Evolutionary conservation across 2,797 vertebrate genomes (phyloP), one percentile per base, ranked within the genome.

Genomic region (Chaunax sp.): DNA sequence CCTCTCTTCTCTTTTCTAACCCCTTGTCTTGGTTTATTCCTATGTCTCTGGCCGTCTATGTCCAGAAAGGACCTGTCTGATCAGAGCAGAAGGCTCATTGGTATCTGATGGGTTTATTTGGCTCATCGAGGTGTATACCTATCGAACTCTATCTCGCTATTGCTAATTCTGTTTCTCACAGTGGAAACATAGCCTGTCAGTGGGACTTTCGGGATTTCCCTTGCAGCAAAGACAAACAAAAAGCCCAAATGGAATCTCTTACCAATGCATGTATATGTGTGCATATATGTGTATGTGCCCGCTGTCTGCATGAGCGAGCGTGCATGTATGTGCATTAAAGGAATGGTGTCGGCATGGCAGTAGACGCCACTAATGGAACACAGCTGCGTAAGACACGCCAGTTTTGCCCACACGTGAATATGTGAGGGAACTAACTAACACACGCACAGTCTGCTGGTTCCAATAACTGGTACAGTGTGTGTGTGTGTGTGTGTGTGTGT

Each of bases 371-470:
- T 93, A 93, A 94, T 93, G 85, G 81, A 84, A 77, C 72, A 82
- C 92, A 93, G 90, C 89, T 94, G 93, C 82, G 77, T 71, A 55
- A 81, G 85, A 86, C 87, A 86, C 71, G 80, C 80, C 87, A 87
- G 58, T 77, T 52, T 81, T 77, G 81, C 84, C 87, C 88, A 90
- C 88, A 87, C 64, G 65, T 77, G 87, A 82, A 86, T 72, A 85
- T 83, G 63, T 57, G 73, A 87, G 68, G 64, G 30, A 67, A 33
- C 61, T 78, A 72, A 76, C 61, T 28, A 65, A 70, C 80, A 69
- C 68, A 54, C 55, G 44, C 45, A 51, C 46, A 12, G 53, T 13
- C 77, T 83, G 67, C 87, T 89, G 88, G 76, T 82, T 89, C 69
- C 62, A 89, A 84, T 88, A 78, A 90, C 71, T 86, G 51, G 56